Conservation (phyloP, 2,797 vertebrate species). For the Girardinus metallicus region DNA sequence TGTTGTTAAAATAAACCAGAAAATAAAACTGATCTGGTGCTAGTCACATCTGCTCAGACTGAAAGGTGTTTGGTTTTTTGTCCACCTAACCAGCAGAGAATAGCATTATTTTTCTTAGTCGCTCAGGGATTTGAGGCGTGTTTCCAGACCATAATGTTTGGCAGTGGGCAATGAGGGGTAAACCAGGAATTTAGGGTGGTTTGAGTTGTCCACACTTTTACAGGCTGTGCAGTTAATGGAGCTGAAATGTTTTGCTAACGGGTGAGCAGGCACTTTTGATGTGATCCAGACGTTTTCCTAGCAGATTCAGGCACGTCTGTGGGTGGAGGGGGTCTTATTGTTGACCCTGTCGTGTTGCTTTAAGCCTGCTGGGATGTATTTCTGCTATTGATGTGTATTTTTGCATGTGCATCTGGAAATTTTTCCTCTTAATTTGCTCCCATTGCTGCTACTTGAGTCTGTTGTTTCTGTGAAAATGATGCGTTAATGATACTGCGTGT, state of each 20-base stretch:
- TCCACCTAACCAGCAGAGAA: slow-evolving; percentile 67
- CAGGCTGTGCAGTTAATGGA: slow-evolving; percentile 73
- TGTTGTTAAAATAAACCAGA: slow-evolving; percentile 13
- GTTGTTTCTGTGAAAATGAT: background rate
- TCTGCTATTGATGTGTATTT: background rate
- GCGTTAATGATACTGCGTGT: slow-evolving; percentile 26
- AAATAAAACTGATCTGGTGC: slow-evolving; percentile 14
- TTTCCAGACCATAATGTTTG: slow-evolving; percentile 70
- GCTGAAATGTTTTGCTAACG: slow-evolving; percentile 78
- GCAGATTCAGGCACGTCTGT: slow-evolving; percentile 61
- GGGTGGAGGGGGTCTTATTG: slow-evolving; percentile 29
- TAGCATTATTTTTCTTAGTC: slow-evolving; percentile 52
- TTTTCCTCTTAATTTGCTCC: background rate
- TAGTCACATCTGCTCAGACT: slow-evolving; percentile 51
- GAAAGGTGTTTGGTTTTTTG: slow-evolving; percentile 40
- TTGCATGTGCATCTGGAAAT: slow-evolving; percentile 6
- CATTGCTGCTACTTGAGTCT: background rate
- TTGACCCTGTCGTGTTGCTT: slow-evolving; percentile 37
- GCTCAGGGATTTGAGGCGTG: slow-evolving; percentile 64
- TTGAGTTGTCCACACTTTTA: slow-evolving; percentile 45
- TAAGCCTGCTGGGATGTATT: slow-evolving; percentile 20
- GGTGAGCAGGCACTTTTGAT: slow-evolving; percentile 74
- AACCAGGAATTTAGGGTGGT: slow-evolving; percentile 17
- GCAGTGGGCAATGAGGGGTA: slow-evolving; percentile 44
- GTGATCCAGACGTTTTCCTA: slow-evolving; percentile 70